Evolutionary conservation across 2,888 invertebrate genomes (phyloP).

Genomic region (Sialis fuliginosa): DNA sequence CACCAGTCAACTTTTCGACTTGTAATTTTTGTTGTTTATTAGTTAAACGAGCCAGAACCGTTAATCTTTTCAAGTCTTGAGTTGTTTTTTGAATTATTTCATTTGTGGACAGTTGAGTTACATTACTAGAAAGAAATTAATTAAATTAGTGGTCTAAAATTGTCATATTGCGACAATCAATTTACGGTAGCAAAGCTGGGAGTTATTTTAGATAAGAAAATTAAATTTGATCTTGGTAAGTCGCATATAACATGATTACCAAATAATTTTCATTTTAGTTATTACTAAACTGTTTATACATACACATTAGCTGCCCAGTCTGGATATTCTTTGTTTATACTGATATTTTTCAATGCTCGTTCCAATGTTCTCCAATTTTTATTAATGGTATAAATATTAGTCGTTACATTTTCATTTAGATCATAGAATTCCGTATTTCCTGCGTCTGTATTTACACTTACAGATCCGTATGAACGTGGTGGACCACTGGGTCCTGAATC

Average conservation of each 20-base stretch:
- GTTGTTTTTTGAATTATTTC: constrained; percentile 54
- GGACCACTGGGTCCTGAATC: constrained; percentile 7
- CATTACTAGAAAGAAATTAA: constrained; percentile 32
- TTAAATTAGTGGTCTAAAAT: too few relatives aligned
- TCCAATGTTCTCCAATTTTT: constrained; percentile 54
- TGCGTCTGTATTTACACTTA: constrained; percentile 48
- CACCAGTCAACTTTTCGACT: constrained; percentile 64
- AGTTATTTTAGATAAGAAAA: too few relatives aligned
- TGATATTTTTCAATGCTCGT: constrained; percentile 54
- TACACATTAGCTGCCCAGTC: constrained; percentile 46
- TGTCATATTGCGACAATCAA: too few relatives aligned
- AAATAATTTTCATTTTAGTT: too few relatives aligned
- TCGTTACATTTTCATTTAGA: constrained; percentile 62
- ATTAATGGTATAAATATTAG: constrained; percentile 63
- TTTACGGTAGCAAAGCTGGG: too few relatives aligned
- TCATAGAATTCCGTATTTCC: constrained; percentile 60
- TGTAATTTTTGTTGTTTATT: constrained; percentile 70
- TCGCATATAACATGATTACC: too few relatives aligned
- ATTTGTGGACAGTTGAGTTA: constrained; percentile 57
- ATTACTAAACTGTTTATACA: constrained; percentile 14
- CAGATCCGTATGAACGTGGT: constrained; percentile 20
- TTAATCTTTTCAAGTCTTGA: constrained; percentile 52
- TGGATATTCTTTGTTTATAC: constrained; percentile 56
- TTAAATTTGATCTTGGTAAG: too few relatives aligned
- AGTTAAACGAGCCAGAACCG: constrained; percentile 47